Evolutionary conservation across 1,140 invertebrate genomes (phyloP).

Genomic region (Neodiprion lecontei): DNA sequence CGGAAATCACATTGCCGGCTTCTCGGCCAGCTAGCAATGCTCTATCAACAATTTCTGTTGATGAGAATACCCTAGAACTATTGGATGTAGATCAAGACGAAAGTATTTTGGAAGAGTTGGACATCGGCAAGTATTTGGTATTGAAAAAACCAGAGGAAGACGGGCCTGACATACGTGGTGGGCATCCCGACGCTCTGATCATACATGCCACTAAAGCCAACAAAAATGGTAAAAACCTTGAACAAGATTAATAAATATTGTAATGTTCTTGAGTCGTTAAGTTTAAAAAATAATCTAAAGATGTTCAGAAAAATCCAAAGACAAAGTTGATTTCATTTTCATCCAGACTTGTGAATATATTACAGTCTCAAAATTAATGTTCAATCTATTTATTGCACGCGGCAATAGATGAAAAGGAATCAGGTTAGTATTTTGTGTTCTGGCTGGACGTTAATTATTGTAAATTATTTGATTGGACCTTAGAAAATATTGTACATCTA

Average conservation of each 20-base stretch:
- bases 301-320: too few species aligned
- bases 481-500: slow-evolving; percentile 12
- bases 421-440: slow-evolving; percentile 52
- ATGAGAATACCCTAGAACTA: slow-evolving; percentile 53
- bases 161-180: slow-evolving; percentile 88
- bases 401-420: slow-evolving; percentile 63
- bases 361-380: too few species aligned
- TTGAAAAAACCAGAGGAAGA: slow-evolving; percentile 81
- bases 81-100: slow-evolving; percentile 56
- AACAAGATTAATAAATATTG: too few species aligned
- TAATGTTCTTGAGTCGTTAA: too few species aligned
- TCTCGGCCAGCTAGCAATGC: slow-evolving; percentile 54
- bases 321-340: too few species aligned
- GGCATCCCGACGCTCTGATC: slow-evolving; percentile 88
- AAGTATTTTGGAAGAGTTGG: slow-evolving; percentile 76
- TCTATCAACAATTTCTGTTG: slow-evolving; percentile 50
- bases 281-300: too few species aligned
- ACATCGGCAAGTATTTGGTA: slow-evolving; percentile 80
- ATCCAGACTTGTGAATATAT: too few species aligned
- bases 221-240: slow-evolving; percentile 73
- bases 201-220: slow-evolving; percentile 92
- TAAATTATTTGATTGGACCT: slow-evolving; percentile 36
- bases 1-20: slow-evolving; percentile 41
- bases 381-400: slow-evolving; percentile 33
- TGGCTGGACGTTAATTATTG: neutral